Evolutionary conservation across 2,797 vertebrate genomes (phyloP), one percentile per base, ranked within the genome.

Genomic region (Alfaro cultratus): DNA sequence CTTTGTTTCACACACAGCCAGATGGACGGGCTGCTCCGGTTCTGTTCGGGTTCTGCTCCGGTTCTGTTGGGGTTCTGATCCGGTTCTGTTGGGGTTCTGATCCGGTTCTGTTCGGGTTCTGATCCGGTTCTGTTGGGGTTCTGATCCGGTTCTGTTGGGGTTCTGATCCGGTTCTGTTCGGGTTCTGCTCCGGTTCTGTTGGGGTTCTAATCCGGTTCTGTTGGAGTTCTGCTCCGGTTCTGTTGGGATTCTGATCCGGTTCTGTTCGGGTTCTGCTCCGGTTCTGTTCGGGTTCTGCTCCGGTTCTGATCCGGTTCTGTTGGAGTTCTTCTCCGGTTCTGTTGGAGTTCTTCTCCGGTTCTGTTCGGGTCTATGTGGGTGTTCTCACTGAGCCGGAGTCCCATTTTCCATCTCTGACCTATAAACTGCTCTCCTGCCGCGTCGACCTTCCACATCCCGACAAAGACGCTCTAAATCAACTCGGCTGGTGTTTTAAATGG

Each of bases 11-110:
- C 92, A 90, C 86, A 55, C 70, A 1, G 78, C 21, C 86, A 89
- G 88, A 89, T 79, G 96, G 94, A 92, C 60, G 80, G 81, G 92
- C 92, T 91, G 93, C 80, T 91, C 83, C 0, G 75, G 72, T 34
- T 55, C 64, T 75, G 67, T 73, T 78, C 43, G 0, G 43, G 43
- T 11, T n/a, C 92, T 91, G 93, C 80, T 90, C 83, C 0, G 75
- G 72, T 31, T 51, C 64, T 75, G 67, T 71, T 78, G 46, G 45
- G 13, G 15, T 47, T 4, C 92, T 91, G 93, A 79, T 90, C 83
- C 0, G 75, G 72, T 31, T 51, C 64, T 75, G 67, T 71, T 78
- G 15, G 0, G 46, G 46, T 15, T 2, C 92, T 91, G 93, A 78
- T 90, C 83, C 0, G 75, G 72, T 34, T 55, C 64, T 74, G 67